Evolutionary conservation across 2,888 invertebrate species (phyloP).

Genomic region (Harmothoe impar): DNA sequence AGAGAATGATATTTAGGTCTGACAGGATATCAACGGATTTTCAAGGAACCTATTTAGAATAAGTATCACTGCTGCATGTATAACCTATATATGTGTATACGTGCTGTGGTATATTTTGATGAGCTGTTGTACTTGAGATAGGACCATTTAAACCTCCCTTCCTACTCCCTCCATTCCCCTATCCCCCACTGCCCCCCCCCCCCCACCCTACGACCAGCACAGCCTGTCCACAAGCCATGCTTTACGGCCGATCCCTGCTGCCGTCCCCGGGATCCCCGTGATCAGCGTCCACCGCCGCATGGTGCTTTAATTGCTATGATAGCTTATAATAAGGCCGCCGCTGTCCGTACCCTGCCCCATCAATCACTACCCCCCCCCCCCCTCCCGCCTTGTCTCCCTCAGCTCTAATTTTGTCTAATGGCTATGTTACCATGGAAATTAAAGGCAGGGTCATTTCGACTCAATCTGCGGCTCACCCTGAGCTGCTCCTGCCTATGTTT

Average conservation of each 20-base stretch:
- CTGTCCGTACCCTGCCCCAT: constrained; percentile 42
- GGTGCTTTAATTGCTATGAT: constrained; percentile 47
- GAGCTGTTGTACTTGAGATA: no score
- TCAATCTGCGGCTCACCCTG: not conserved
- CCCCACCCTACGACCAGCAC: not conserved
- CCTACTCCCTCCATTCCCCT: not conserved
- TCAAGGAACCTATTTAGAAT: no score
- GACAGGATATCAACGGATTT: no score
- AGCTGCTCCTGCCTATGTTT: not conserved
- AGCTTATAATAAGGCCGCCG: constrained; percentile 47
- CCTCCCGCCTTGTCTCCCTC: not conserved
- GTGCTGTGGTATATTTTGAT: no score
- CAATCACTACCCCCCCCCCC: not conserved
- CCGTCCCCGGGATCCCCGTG: not conserved
- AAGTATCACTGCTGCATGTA: no score
- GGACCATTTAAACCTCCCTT: no score
- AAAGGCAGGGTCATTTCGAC: constrained; percentile 35
- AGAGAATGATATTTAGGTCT: no score
- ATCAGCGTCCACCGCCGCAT: not conserved
- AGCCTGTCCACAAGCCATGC: not conserved
- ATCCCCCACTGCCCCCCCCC: not conserved
- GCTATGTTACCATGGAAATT: constrained; percentile 56
- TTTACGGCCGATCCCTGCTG: constrained; percentile 48
- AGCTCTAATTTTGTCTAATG: constrained; percentile 45
- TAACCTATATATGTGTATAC: no score